Evolutionary conservation across 2,113 vertebrate genomes (phyloP), one percentile per base, ranked within the genome.

Genomic region (Psettodes erumei): DNA sequence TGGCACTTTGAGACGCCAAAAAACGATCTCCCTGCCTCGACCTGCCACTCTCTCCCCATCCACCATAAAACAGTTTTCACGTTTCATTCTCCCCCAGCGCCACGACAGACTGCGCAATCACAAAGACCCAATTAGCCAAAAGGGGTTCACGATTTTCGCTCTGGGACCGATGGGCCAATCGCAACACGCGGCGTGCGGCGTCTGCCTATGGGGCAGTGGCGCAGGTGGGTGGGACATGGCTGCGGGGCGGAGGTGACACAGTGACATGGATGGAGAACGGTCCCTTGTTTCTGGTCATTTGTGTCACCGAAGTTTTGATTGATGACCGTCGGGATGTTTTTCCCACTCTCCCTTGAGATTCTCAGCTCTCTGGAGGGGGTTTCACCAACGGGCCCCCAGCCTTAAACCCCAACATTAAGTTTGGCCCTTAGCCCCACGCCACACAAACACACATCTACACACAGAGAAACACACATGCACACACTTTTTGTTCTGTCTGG

Each of bases 251-350:
- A 85, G 90, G 91, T 76, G 86, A 84, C 86, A 71, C 35, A 92
- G 93, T 96, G 95, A 93, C 93, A 92, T 84, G 82, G 74, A 89
- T 86, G 87, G 93, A 94, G 93, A 94, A 82, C 81, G 61, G 83
- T 90, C 93, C 45, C 93, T 95, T 96, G 95, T 96, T 93, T 89
- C 92, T 83, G 93, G 95, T 94, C 95, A 97, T 96, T 97, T 94
- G 89, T 97, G 97, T 98, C 97, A 96, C 61, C 19, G 6, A 90
- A 42, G 11, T 85, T 90, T 95, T 99, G 97, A 99, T 99, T 96
- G 96, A 99, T 98, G 94, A 94, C 93, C 93, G 92, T 95, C 93
- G 92, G 93, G 95, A 95, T 94, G 81, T 93, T 93, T 91, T 92
- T 92, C 90, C 89, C 84, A 91, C 90, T 93, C 90, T 92, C 92